Evolutionary conservation across 2,888 invertebrate species (phyloP), one percentile per base, ranked within the genome.

Genomic region (Trichopoda pennipes): DNA sequence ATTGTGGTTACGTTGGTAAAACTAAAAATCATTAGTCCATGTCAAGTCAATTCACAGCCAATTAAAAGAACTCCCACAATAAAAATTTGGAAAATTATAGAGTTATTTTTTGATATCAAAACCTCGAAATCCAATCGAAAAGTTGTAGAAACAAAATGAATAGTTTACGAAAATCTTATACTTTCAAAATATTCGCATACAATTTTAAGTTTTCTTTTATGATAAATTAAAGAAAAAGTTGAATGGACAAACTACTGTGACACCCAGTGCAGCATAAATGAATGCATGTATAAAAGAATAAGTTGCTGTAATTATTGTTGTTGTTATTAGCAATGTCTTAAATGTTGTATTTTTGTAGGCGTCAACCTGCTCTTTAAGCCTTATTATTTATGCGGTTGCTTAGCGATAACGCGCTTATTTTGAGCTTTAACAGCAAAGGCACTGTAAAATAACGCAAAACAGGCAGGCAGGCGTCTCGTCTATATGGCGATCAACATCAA

Each of bases 361-460:
- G 90, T 90, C 88, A 90, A 90, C 90, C 90, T 90, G 90, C 90
- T 90, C 89, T 90, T 90, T 90, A 90, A 90, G 89, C 87, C 86
- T 87, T 88, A 90, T 90, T 90, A 90, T 90, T 90, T 90, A 90
- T 90, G 89, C 89, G 87, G 87, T 87, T 88, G 88, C 88, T 87
- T 88, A 86, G 87, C 87, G 89, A 89, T 89, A 89, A 88, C 88
- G 88, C 88, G 89, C 88, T 81, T 79, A 75, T 81, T 80, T 80
- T 75, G 72, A 80, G 80, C 75, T 79, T 83, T 75, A 72, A 77
- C 70, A 78, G 80, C 66, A 55, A 53, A 76, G 68, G 47, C 47
- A 49, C 49, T 38, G 42, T 21, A 42, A 49, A 6, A 51, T 23
- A 61, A 44, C 17, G 14, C 72, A 44, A 61, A 77, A 79, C 81